phyloP scores from a whole-genome alignment of 92 coral and sea anemone genomes.

The Umimayanthus chanpuru region DNA sequence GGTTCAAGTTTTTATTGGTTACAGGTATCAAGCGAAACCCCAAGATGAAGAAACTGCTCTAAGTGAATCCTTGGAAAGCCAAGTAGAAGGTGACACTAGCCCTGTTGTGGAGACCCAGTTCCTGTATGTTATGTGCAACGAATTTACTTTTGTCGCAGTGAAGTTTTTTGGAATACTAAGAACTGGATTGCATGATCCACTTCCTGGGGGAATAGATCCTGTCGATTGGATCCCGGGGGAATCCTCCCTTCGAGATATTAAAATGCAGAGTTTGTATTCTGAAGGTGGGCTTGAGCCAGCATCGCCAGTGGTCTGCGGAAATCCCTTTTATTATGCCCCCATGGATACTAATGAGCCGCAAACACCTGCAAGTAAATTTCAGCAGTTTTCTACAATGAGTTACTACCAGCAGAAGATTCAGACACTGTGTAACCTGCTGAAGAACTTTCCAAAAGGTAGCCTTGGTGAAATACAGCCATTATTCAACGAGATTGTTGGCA shows the following conservation, averaged over 20 bases:
- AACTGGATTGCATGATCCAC: conserved; percentile 71
- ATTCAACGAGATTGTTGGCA: conserved; percentile 85
- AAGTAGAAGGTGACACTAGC: conserved; percentile 22
- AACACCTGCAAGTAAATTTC: conserved; percentile 29
- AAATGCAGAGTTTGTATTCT: conserved; percentile 26
- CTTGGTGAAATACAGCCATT: conserved; percentile 58
- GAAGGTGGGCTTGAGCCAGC: conserved; percentile 38
- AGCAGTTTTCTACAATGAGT: conserved; percentile 59
- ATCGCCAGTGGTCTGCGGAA: conserved; percentile 21
- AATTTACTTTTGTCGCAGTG: conserved; percentile 60
- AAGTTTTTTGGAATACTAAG: conserved; percentile 59
- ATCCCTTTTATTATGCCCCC: neutral
- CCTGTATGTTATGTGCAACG: conserved; percentile 69
- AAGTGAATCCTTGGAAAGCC: neutral
- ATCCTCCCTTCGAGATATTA: conserved; percentile 61
- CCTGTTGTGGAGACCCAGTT: conserved; percentile 61
- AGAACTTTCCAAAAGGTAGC: conserved; percentile 57
- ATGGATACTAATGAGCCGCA: neutral
- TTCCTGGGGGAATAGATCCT: conserved; percentile 79
- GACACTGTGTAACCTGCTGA: conserved; percentile 60
- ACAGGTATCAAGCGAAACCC: conserved; percentile 52
- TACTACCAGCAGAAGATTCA: conserved; percentile 75
- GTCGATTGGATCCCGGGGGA: conserved; percentile 74
- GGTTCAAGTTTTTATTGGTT: conserved; percentile 68
- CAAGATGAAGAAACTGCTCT: neutral